phyloP scores from a whole-genome alignment of 2,113 vertebrate species.

The Pangasianodon gigas region DNA sequence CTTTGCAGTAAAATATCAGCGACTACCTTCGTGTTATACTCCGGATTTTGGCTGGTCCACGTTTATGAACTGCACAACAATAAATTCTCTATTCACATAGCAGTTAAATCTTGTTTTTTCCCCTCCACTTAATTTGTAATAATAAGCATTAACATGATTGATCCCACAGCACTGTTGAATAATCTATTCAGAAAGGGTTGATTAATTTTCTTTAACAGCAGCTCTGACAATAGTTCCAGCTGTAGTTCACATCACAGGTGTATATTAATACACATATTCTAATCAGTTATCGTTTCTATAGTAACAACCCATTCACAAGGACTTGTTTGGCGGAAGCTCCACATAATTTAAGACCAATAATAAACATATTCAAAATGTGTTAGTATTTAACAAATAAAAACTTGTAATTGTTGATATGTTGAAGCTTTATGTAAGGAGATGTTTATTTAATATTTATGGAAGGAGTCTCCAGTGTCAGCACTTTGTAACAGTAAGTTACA shows the following conservation, averaged over 20 bases:
- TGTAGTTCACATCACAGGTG: not conserved
- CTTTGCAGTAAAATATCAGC: not conserved
- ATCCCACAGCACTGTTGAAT: no score
- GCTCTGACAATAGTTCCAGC: no score
- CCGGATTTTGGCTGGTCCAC: not conserved
- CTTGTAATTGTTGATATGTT: not conserved
- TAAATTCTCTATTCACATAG: not conserved
- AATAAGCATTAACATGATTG: no score
- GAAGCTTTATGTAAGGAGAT: not conserved
- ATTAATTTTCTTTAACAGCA: no score
- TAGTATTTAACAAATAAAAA: not conserved
- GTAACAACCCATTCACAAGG: no score
- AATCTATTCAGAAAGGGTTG: no score
- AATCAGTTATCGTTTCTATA: no score
- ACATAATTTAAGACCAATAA: not conserved
- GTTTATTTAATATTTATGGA: not conserved
- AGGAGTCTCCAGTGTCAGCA: not conserved
- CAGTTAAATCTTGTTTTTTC: not conserved
- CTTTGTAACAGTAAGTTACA: not conserved
- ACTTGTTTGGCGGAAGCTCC: not conserved
- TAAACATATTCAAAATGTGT: no score
- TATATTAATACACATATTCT: not conserved
- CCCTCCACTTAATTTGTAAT: no score
- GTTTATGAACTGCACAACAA: no score
- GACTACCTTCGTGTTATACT: not conserved